Conservation (phyloP, 2,888 invertebrate genomes). For the Acronicta alni region DNA sequence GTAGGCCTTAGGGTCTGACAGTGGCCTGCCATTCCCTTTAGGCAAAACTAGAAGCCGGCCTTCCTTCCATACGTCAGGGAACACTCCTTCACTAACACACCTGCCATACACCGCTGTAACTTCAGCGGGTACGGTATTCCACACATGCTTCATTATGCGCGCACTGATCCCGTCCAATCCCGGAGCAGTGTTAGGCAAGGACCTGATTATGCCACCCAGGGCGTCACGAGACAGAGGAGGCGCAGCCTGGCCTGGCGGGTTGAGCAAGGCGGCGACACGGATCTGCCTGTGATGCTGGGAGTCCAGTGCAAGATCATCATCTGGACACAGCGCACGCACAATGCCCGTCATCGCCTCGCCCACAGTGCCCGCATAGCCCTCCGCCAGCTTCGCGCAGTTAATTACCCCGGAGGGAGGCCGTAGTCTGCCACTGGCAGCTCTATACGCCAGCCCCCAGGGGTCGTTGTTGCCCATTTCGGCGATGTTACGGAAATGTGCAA, state of each 20-base stretch:
- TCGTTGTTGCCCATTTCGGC: no score
- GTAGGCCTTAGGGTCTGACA: slow-evolving; percentile 53
- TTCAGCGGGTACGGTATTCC: neutral
- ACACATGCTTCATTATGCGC: neutral
- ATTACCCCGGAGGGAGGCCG: no score
- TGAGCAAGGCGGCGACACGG: neutral
- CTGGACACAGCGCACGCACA: no score
- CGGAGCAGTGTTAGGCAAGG: slow-evolving; percentile 47
- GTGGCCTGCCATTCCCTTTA: slow-evolving; percentile 50
- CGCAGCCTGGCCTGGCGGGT: slow-evolving; percentile 31
- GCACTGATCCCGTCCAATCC: slow-evolving; percentile 4
- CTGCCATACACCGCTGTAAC: neutral
- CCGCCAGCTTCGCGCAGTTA: no score
- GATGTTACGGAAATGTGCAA: no score
- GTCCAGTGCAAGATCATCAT: no score
- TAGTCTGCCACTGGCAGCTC: no score
- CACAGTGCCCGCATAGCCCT: no score
- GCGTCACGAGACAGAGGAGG: neutral
- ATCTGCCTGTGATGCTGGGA: neutral
- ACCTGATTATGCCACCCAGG: slow-evolving; percentile 30
- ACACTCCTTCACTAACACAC: slow-evolving; percentile 34
- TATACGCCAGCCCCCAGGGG: no score
- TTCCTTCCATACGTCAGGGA: slow-evolving; percentile 53
- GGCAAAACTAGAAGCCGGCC: slow-evolving; percentile 47
- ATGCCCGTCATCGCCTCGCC: no score